Conservation (phyloP, 2,113 vertebrate genomes). For the Aix galericulata region DNA sequence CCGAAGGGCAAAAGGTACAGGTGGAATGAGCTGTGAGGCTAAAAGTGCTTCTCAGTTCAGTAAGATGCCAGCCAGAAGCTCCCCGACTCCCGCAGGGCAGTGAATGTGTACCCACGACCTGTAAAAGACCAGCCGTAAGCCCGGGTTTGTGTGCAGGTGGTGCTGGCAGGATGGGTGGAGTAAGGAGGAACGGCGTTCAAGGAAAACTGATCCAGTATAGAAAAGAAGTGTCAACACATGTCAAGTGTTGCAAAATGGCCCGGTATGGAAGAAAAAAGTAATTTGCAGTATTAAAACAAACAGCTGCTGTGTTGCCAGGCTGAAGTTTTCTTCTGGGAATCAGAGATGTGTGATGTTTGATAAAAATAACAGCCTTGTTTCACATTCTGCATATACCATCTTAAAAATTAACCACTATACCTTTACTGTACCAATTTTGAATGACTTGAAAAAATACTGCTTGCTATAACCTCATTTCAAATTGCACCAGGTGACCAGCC, state of each 20-base stretch:
- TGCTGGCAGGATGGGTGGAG: constrained; percentile 39
- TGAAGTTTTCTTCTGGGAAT: background rate
- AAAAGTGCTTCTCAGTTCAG: background rate
- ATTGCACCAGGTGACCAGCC: background rate
- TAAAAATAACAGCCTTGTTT: background rate
- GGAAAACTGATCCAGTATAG: constrained; percentile 17
- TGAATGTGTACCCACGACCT: background rate
- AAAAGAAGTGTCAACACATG: constrained; percentile 49
- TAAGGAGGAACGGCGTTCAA: background rate
- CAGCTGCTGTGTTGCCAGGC: constrained; percentile 1
- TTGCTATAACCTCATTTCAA: background rate
- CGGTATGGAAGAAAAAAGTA: constrained; percentile 25
- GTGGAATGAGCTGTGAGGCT: background rate
- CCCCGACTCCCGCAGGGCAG: background rate
- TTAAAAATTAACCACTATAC: background rate
- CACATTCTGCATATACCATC: background rate
- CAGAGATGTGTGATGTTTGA: background rate
- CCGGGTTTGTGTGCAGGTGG: background rate
- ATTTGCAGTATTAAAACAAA: constrained; percentile 25
- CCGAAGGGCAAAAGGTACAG: background rate
- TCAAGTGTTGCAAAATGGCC: constrained; percentile 49
- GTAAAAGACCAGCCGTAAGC: no score
- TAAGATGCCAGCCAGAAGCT: background rate
- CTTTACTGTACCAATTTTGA: background rate
- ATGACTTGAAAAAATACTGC: background rate